Evolutionary conservation across 2,113 vertebrate genomes (phyloP), one percentile per base, ranked within the genome.

Genomic region (Alces alces): DNA sequence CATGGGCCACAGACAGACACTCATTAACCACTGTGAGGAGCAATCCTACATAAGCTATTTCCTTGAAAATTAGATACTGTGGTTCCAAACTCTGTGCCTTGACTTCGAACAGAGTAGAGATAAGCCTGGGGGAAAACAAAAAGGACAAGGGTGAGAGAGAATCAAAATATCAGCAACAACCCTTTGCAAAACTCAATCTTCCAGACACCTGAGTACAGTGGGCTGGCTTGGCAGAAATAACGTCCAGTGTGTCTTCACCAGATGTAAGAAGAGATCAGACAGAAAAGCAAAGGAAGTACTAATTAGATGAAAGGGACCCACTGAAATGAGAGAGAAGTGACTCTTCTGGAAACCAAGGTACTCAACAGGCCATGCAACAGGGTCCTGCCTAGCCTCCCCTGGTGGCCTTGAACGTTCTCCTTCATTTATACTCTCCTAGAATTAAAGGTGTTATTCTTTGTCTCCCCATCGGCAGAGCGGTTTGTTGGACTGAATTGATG

Each of bases 111-210:
- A 84, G 97, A 82, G 70, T 23, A 94, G 70, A 83, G 97, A 39
- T 76, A 84, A n/a, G 39, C 30, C 64, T 23, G 76, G 28, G 88
- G 94, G 96, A 97, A 97, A 95, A 80, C 0, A 0, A 70, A 89
- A 93, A 79, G 91, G 76, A 88, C 93, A 96, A 93, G 91, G 70
- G 93, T 21, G 88, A 92, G 3, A 73, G 90, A 89, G 14, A 50
- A 93, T 94, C 80, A 82, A 84, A 97, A 79, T 82, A 78, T 94
- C 25, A 10, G 70, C 95, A 93, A 91, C 79, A 64, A 60, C 86
- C 27, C 88, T 98, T 97, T 47, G 88, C 70, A 95, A 64, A 97
- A 96, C 21, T 76, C 94, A 94, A 80, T 89, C 85, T 97, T 93
- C 28, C 96, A 97, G 95, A 91, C 94, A 96, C 80, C 27, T 82